Evolutionary conservation across 2,888 invertebrate species (phyloP).

Genomic region (Zele albiditarsus): DNA sequence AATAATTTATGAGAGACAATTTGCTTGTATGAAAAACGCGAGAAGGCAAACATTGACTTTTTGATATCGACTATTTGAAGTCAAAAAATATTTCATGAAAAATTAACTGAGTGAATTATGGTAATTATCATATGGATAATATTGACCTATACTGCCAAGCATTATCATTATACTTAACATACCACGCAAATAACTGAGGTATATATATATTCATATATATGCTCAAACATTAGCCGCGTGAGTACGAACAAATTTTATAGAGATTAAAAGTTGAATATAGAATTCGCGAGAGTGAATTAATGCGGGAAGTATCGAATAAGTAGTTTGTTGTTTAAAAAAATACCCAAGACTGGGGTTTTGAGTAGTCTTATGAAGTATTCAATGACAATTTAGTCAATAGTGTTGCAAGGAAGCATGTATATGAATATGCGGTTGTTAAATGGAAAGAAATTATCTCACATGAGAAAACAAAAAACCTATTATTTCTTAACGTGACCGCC

Average conservation of each 20-base stretch:
- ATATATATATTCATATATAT: conserved; percentile 40
- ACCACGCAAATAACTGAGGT: not conserved
- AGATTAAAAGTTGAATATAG: conserved; percentile 32
- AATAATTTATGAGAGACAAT: not conserved
- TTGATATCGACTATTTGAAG: conserved; percentile 9
- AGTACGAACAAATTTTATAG: conserved; percentile 46
- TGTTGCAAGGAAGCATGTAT: conserved; percentile 34
- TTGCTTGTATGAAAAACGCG: not conserved
- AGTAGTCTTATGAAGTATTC: conserved; percentile 8
- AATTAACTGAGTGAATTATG: not conserved
- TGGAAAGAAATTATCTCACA: not conserved
- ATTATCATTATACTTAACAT: conserved; percentile 44
- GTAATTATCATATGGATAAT: conserved; percentile 36
- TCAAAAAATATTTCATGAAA: conserved; percentile 33
- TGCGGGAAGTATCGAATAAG: not conserved
- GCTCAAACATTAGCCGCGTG: conserved; percentile 50
- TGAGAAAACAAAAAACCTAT: not conserved
- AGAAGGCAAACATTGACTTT: not conserved
- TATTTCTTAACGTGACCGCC: not conserved
- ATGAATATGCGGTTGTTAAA: not conserved
- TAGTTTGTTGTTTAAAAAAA: not conserved
- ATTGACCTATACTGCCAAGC: conserved; percentile 54
- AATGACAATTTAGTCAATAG: conserved; percentile 40
- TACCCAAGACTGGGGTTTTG: not conserved
- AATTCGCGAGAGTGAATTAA: not conserved